phyloP scores from a whole-genome alignment of 2,113 vertebrate genomes.

The Oncorhynchus mykiss region DNA sequence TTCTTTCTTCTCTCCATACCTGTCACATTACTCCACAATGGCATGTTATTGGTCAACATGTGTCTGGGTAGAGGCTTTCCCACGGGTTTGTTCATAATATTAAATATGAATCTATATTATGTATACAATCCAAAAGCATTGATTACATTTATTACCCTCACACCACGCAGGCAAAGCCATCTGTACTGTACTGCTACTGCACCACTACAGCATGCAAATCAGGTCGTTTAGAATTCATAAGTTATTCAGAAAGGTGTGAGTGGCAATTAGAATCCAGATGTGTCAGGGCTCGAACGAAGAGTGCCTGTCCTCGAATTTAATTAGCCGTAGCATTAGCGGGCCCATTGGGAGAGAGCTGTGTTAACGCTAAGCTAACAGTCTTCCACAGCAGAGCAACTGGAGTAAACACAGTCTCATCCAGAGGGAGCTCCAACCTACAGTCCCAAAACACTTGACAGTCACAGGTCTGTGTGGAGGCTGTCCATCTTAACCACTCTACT shows the following conservation, averaged over 20 bases:
- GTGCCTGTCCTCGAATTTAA: constrained; percentile 47
- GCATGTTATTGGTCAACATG: not conserved
- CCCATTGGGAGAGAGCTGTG: constrained; percentile 38
- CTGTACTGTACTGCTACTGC: constrained; percentile 2
- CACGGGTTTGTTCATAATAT: constrained; percentile 12
- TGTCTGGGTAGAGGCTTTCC: not conserved
- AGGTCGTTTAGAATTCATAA: constrained; percentile 37
- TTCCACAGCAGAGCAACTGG: constrained; percentile 25
- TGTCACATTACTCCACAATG: not conserved
- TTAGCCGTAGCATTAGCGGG: constrained; percentile 30
- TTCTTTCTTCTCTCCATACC: not conserved
- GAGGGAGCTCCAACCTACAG: not conserved
- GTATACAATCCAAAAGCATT: constrained; percentile 28
- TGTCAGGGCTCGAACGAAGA: constrained; percentile 25
- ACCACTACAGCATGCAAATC: constrained; percentile 37
- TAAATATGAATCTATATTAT: constrained; percentile 45
- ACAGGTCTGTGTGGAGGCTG: not conserved
- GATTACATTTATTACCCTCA: constrained; percentile 13
- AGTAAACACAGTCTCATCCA: constrained; percentile 32
- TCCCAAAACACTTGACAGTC: not conserved
- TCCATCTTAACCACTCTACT: not conserved
- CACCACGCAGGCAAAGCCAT: not conserved
- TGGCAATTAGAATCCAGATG: constrained; percentile 49
- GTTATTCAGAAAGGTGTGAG: constrained; percentile 21
- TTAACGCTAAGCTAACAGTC: constrained; percentile 35